These are phyloP conservation scores for Akabosia matsudoensis DNA, from an alignment of 1,140 invertebrate species.

Conservation along the genomic window DNA sequence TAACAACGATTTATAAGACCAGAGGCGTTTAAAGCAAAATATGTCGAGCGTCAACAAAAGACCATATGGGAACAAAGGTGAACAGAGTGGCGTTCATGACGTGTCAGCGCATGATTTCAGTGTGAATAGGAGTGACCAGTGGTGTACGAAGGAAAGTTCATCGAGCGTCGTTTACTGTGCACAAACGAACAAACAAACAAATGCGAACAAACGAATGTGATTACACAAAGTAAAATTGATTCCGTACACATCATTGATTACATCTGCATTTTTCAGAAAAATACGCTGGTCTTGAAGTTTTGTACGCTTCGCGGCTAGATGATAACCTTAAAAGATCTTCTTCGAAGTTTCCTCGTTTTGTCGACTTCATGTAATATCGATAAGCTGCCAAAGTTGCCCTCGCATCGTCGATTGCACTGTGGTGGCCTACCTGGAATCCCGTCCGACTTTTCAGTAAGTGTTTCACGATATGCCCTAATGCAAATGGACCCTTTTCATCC, in stretches of 20 bases:
- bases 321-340: not conserved
- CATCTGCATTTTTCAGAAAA: constrained; percentile 5
- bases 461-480: not conserved
- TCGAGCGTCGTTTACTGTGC: no score
- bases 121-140: no score
- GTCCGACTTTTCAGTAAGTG: not conserved
- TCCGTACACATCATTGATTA: not conserved
- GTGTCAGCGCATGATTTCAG: no score
- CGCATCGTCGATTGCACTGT: not conserved
- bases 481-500: not conserved
- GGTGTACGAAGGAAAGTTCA: no score
- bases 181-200: no score
- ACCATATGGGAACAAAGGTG: no score
- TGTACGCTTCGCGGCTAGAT: not conserved
- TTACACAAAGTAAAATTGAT: not conserved
- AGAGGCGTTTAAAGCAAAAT: not conserved
- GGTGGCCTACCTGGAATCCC: not conserved
- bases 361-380: not conserved
- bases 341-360: not conserved
- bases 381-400: not conserved
- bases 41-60: not conserved
- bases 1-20: not conserved
- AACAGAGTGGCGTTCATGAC: no score
- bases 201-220: no score
- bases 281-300: not conserved